These are phyloP conservation scores for Amphiduros pacificus DNA, from an alignment of 2,888 invertebrate species.

Conservation along the genomic window DNA sequence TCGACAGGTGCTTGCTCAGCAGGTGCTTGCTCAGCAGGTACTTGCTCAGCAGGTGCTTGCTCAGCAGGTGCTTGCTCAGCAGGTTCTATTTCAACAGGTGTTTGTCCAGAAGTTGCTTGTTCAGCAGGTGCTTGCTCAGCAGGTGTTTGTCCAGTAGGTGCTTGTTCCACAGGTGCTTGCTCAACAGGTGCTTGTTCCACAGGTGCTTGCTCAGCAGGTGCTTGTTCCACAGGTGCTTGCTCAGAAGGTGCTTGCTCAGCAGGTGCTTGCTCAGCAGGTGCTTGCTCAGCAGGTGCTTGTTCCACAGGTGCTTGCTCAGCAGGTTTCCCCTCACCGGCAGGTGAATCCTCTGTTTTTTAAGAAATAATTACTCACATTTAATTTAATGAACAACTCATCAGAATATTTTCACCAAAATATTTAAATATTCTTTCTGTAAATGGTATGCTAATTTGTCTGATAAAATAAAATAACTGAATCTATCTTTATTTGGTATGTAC, in stretches of 20 bases:
- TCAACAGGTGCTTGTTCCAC: too few species aligned
- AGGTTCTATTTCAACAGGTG: too few species aligned
- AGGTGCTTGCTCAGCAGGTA: conserved; percentile 4
- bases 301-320: conserved; percentile 3
- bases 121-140: neutral
- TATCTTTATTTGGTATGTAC: too few species aligned
- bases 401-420: too few species aligned
- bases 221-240: neutral
- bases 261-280: neutral
- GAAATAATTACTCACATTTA: too few species aligned
- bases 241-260: neutral
- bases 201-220: neutral
- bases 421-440: too few species aligned
- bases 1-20: neutral
- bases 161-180: too few species aligned
- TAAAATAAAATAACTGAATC: too few species aligned
- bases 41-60: conserved; percentile 14
- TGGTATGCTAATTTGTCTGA: too few species aligned
- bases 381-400: too few species aligned
- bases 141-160: conserved; percentile 3
- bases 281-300: neutral
- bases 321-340: conserved; percentile 4
- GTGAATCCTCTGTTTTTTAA: conserved; percentile 15
- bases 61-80: neutral
- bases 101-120: too few species aligned